These are phyloP conservation scores for Channallabes apus DNA, from an alignment of 2,797 vertebrate species.

Conservation along the genomic window DNA sequence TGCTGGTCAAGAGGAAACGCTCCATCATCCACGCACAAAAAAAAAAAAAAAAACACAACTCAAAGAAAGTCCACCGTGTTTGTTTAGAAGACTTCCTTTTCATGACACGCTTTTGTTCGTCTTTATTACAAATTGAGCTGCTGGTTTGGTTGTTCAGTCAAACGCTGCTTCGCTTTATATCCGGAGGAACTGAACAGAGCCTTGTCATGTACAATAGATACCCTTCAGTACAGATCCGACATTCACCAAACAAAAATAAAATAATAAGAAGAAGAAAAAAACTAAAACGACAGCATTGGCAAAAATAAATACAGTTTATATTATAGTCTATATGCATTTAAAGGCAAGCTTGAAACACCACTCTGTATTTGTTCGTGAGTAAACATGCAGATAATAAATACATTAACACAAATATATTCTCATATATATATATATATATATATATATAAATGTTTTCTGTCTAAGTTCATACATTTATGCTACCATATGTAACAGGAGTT, in stretches of 20 bases:
- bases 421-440: slow-evolving; percentile 51
- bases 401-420: slow-evolving; percentile 70
- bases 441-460: slow-evolving; percentile 58
- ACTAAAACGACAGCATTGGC: slow-evolving; percentile 47
- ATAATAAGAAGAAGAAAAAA: not conserved
- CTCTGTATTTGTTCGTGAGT: slow-evolving; percentile 71
- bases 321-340: slow-evolving; percentile 59
- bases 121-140: slow-evolving; percentile 47
- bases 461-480: slow-evolving; percentile 70
- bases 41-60: slow-evolving; percentile 11
- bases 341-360: slow-evolving; percentile 72
- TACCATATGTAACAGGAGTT: slow-evolving; percentile 74
- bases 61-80: not conserved
- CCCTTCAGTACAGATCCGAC: slow-evolving; percentile 45
- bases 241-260: slow-evolving; percentile 40
- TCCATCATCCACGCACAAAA: slow-evolving; percentile 35
- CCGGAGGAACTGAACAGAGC: slow-evolving; percentile 29
- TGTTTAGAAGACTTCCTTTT: not conserved
- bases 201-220: slow-evolving; percentile 27
- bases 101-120: slow-evolving; percentile 11
- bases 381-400: slow-evolving; percentile 74
- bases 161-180: slow-evolving; percentile 45
- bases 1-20: slow-evolving; percentile 59
- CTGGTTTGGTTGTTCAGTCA: slow-evolving; percentile 55
- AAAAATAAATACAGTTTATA: slow-evolving; percentile 65